phyloP scores from a whole-genome alignment of 2,113 vertebrate genomes.

The Paedocypris sp. region DNA sequence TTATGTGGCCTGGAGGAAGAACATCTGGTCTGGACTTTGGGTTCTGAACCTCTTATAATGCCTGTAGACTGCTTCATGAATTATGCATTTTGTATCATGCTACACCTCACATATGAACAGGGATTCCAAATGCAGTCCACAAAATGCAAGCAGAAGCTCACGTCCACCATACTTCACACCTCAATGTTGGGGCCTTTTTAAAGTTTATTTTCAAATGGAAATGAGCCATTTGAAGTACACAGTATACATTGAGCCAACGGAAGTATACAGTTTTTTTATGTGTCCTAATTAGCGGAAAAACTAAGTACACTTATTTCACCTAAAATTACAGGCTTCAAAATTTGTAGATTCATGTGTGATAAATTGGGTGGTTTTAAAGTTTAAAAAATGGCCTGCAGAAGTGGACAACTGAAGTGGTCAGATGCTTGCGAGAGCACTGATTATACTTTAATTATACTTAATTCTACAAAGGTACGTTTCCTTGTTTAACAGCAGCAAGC shows the following conservation, averaged over 20 bases:
- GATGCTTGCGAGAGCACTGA: too few species aligned
- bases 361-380: too few species aligned
- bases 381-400: too few species aligned
- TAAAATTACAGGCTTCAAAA: not conserved
- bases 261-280: too few species aligned
- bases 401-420: too few species aligned
- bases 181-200: not conserved
- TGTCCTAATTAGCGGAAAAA: too few species aligned
- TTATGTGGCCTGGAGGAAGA: slow-evolving; percentile 4
- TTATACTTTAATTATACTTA: too few species aligned
- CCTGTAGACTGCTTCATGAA: slow-evolving; percentile 8
- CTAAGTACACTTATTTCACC: too few species aligned
- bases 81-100: slow-evolving; percentile 9
- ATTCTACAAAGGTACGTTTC: too few species aligned
- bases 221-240: not conserved
- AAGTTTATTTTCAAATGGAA: too few species aligned
- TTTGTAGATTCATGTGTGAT: not conserved
- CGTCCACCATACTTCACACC: not conserved
- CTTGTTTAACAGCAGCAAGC: too few species aligned
- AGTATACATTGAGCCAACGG: too few species aligned
- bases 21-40: slow-evolving; percentile 4
- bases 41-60: not conserved
- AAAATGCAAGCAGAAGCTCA: not conserved
- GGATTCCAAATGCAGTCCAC: not conserved
- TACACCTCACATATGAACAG: not conserved